Conservation (phyloP, 1,140 invertebrate genomes). For the Drosophila ohnishii region DNA sequence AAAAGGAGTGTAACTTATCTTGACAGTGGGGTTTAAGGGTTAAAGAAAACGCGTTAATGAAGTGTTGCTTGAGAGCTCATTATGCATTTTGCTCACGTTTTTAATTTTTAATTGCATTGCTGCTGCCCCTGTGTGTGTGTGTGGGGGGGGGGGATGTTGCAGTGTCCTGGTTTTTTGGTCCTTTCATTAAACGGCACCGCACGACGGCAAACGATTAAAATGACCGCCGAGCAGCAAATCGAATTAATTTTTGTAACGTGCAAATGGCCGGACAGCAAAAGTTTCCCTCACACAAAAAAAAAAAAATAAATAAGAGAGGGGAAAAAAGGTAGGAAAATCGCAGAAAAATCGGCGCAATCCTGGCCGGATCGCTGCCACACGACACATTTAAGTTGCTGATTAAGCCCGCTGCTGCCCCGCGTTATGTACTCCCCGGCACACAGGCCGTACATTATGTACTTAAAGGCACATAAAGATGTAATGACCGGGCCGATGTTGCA, state of each 20-base stretch:
- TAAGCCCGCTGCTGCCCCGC: constrained; percentile 47
- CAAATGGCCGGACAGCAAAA: constrained; percentile 68
- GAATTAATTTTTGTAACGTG: constrained; percentile 83
- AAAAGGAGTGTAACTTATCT: constrained; percentile 45
- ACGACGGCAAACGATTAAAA: constrained; percentile 72
- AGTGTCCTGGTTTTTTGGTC: constrained; percentile 44
- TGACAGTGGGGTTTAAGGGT: constrained; percentile 16
- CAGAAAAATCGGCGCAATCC: constrained; percentile 49
- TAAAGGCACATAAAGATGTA: constrained; percentile 77
- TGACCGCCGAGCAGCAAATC: constrained; percentile 81
- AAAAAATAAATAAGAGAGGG: neutral
- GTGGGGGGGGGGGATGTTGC: neutral
- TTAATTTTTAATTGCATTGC: constrained; percentile 77
- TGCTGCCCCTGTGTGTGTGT: constrained; percentile 12
- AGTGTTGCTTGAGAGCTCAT: constrained; percentile 77
- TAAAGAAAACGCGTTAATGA: constrained; percentile 73
- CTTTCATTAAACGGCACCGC: constrained; percentile 76
- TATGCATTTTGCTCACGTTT: constrained; percentile 80
- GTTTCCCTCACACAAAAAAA: constrained; percentile 11
- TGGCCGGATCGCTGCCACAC: constrained; percentile 59
- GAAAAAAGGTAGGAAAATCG: constrained; percentile 12
- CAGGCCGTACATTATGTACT: constrained; percentile 68
- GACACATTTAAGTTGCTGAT: constrained; percentile 82
- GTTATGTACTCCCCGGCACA: constrained; percentile 30
- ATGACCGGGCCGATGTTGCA: constrained; percentile 55